Evolutionary conservation across 2,113 vertebrate genomes (phyloP).

Genomic region (Ibidorhyncha struthersii): DNA sequence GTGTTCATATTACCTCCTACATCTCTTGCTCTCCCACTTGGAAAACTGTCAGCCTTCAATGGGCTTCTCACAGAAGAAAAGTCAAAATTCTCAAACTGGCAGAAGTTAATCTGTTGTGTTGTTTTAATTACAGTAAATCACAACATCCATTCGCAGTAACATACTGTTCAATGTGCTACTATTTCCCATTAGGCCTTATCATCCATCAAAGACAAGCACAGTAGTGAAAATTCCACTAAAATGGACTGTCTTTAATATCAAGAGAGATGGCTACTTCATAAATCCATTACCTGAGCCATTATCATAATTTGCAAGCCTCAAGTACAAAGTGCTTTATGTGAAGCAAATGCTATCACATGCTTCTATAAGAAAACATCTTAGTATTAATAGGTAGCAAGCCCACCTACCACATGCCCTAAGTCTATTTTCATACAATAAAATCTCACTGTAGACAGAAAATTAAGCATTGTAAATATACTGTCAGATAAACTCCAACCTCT

Average conservation of each 20-base stretch:
- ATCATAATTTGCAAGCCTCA: not conserved
- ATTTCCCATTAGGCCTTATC: not conserved
- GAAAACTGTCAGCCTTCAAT: not conserved
- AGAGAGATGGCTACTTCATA: not conserved
- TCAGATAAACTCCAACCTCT: constrained; percentile 60
- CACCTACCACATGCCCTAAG: not conserved
- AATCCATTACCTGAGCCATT: not conserved
- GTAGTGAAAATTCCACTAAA: not conserved
- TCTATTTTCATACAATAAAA: constrained; percentile 5
- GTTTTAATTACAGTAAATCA: not conserved
- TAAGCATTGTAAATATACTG: constrained; percentile 49
- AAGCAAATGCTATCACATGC: not conserved
- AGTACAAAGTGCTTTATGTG: not conserved
- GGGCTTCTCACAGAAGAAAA: not conserved
- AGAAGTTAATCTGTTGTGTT: not conserved
- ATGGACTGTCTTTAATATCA: not conserved
- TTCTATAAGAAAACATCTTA: not conserved
- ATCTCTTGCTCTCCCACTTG: not conserved
- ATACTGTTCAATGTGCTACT: not conserved
- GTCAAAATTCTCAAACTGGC: not conserved
- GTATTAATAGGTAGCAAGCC: not conserved
- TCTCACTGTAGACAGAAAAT: not conserved
- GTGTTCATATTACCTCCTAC: not conserved
- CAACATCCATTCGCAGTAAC: not conserved
- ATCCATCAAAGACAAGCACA: not conserved